phyloP scores from a whole-genome alignment of 2,888 invertebrate genomes.

The Theodoxus fluviatilis region DNA sequence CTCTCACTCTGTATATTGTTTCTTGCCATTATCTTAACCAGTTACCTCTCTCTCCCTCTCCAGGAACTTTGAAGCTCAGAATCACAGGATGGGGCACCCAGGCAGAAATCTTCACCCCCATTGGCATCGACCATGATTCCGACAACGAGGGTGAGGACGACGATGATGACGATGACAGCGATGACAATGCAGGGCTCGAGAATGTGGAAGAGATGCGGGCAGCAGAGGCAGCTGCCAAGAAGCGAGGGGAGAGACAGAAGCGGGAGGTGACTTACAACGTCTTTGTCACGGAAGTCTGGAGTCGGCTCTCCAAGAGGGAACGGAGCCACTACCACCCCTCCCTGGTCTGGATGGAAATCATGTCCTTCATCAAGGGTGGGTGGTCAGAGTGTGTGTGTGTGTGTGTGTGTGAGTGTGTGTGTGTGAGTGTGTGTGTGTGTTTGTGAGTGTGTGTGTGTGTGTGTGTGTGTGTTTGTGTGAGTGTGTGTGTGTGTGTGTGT shows the following conservation, averaged over 20 bases:
- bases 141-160: constrained; percentile 41
- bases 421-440: not conserved
- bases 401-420: not conserved
- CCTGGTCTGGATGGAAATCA: constrained; percentile 58
- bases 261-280: constrained; percentile 54
- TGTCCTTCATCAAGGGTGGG: constrained; percentile 53
- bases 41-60: not conserved
- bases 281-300: constrained; percentile 53
- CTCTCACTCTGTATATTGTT: not conserved
- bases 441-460: not conserved
- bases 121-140: constrained; percentile 31
- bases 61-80: constrained; percentile 7
- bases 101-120: constrained; percentile 33
- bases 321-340: constrained; percentile 44
- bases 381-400: not conserved
- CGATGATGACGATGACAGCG: constrained; percentile 33
- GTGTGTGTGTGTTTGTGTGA: too few relatives aligned
- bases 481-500: not conserved
- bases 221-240: not conserved
- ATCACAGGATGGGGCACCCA: constrained; percentile 37
- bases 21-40: not conserved
- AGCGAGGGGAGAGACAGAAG: constrained; percentile 40
- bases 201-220: not conserved
- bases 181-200: constrained; percentile 12
- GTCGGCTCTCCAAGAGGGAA: constrained; percentile 35